Evolutionary conservation across 2,113 vertebrate species (phyloP).

Genomic region (Azemiops feae): DNA sequence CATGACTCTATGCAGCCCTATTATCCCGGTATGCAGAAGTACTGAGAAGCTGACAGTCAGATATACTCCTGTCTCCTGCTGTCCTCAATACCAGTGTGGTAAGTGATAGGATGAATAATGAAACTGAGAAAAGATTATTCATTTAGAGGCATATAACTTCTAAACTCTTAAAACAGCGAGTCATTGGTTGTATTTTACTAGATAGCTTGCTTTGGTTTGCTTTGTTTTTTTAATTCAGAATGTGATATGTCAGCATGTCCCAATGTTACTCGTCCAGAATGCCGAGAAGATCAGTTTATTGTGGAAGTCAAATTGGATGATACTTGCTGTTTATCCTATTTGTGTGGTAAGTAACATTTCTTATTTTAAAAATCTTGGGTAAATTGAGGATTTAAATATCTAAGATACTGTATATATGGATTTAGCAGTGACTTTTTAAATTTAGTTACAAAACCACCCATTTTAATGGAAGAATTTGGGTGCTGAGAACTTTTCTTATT

Average conservation of each 20-base stretch:
- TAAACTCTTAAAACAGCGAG: background rate
- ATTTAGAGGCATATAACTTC: background rate
- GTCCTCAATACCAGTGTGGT: slow-evolving; percentile 93
- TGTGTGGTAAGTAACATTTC: slow-evolving; percentile 80
- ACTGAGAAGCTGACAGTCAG: slow-evolving; percentile 81
- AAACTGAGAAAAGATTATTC: background rate
- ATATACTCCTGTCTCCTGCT: slow-evolving; percentile 86
- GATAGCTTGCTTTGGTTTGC: slow-evolving; percentile 26
- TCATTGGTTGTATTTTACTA: background rate
- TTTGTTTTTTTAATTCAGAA: slow-evolving; percentile 69
- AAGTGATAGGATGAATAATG: slow-evolving; percentile 50
- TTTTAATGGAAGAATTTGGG: background rate
- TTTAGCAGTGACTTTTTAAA: background rate
- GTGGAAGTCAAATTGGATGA: slow-evolving; percentile 84
- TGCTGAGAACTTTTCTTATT: background rate
- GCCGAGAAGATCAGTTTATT: slow-evolving; percentile 91
- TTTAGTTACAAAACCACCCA: background rate
- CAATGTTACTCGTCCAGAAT: slow-evolving; percentile 72
- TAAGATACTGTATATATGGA: background rate
- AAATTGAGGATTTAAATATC: background rate
- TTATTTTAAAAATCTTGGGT: background rate
- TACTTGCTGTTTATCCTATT: slow-evolving; percentile 88
- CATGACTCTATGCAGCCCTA: slow-evolving; percentile 82
- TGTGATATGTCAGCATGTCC: slow-evolving; percentile 87
- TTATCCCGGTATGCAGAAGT: slow-evolving; percentile 78